Base-by-base conservation (phyloP, 2,797 vertebrate genomes). In the Rhabdophis nuchalis region DNA sequence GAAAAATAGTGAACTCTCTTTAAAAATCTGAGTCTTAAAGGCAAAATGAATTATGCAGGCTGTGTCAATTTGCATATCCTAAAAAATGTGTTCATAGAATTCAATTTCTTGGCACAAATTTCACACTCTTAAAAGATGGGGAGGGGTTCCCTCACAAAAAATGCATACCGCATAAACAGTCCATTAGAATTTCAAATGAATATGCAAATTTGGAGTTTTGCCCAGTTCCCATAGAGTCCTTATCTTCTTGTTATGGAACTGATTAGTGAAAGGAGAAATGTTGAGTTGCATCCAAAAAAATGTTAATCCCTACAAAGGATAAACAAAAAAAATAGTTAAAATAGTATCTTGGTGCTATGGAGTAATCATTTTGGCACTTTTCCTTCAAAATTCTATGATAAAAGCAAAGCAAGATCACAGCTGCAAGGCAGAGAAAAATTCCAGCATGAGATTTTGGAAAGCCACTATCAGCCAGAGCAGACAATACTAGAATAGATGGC, bases 251-350 rank as follows among this genome's bases (percentile, higher is more conserved):
- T 88, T 54, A 85, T 60, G 58, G 46, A 90, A 91, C 27, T 10
- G 92, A 9, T 0, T 1, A 52, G 2, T 57, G n/a, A 94, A 94
- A 92, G 27, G 53, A 88, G 1, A 68, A 64, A 0, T 16, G 41
- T 68, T 72, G 89, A 87, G 89, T 92, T 94, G 87, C 93, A 93
- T 52, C 92, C 92, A 91, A 29, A 93, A 93, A 90, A 92, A 89
- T 77, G 64, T 95, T 95, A 90, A 94, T 88, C 89, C 92, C 96
- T 97, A 61, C n/a, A 94, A 92, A 85, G 58, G 85, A 58, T 50
- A 36, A 93, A 95, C 77, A 93, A 91, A 6, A 96, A 82, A 41
- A 93, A 46, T 5, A 16, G 46, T 77, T 18, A 95, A 95, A 94
- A 4, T 86, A 4, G 85, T 46, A 82, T 68, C 16, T 32, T 92